Evolutionary conservation across 2,888 invertebrate species (phyloP), one percentile per base, ranked within the genome.

Genomic region (Polydrusus pterygomalis): DNA sequence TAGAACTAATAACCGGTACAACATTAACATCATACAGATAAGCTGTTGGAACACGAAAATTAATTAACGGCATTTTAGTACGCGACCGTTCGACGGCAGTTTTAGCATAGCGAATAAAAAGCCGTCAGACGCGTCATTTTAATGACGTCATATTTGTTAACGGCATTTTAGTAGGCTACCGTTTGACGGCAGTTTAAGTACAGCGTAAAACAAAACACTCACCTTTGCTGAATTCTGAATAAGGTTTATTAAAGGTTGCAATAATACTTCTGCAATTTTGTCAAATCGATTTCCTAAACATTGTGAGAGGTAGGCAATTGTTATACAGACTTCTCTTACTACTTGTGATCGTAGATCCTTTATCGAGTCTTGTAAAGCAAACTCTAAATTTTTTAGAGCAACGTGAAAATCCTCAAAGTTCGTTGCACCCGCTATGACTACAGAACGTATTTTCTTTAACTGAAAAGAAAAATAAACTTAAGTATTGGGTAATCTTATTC

Each of bases 191-290:
- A n/a, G n/a, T n/a, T n/a, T n/a, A n/a, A n/a, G n/a, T n/a, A n/a
- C n/a, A n/a, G n/a, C n/a, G n/a, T 43, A 43, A n/a, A n/a, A 43
- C 6, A 6, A 43, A 43, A 43, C 38, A 67, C 38, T 89, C 84
- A 97, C 96, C 92, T 98, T 99, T 79, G 97, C 98, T 80, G 96
- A 96, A 87, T 98, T 99, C 84, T 96, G 97, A 87, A 98, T 96
- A 75, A 98, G 91, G 86, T 94, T 94, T 84, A 99, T 95, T 34
- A 99, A 88, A 81, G 92, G 92, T 79, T 94, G 94, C 62, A 99
- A 88, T 68, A 98, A 91, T 79, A 93, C 91, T 85, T 97, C 94
- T 51, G 95, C 94, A 88, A 96, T 94, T 85, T 93, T 94, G 81
- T 98, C 97, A 81, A 95, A 91, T 86, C 95, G 96, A 82, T 91